Base-by-base conservation (phyloP, 2,797 vertebrate genomes). In the Corythornis leucogaster region DNA sequence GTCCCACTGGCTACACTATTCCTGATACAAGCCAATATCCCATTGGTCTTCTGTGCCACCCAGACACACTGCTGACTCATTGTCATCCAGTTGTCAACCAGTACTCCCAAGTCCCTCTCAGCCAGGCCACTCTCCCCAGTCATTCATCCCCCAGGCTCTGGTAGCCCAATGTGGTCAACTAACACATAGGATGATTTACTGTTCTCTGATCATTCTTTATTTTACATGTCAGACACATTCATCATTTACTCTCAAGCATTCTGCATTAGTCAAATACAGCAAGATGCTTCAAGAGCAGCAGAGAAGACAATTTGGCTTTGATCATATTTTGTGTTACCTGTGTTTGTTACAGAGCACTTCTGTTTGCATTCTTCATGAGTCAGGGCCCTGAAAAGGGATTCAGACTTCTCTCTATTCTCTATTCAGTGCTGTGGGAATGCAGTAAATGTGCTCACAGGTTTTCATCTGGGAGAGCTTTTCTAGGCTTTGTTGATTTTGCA, bases 281-380 rank as follows among this genome's bases (percentile, higher is more conserved):
- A 82, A 61, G 28, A 58, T 48, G 15, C 25, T 81, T 46, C 57
- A 81, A 77, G 42, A 82, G n/a, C 42, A 85, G 12, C 42, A 51
- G 11, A 58, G 26, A 84, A 86, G 55, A 31, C 66, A 82, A 7
- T 84, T 38, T 17, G 51, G 33, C 42, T 94, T 77, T 87, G 53
- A 85, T 75, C 42, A 12, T 40, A 77, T 54, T 92, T 87, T 90
- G 11, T 68, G 50, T 59, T 94, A 84, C 33, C 43, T 54, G 12
- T 67, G 20, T 73, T 86, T 77, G 45, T 70, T 74, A 43, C 20
- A 74, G 64, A 63, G 21, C 26, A 79, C 24, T 90, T 89, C 46
- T 95, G 61, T 85, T 87, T 87, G 19, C 54, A 75, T 78, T 89
- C 58, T 69, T 90, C 66, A 62, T 35, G 38, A 92, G 40, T 87